Percentiles rank a stretch among this genome's conserved stretches.
phyloP scores from a whole-genome alignment of 2,797 vertebrate species.

The Gadopsis bispinosus region DNA sequence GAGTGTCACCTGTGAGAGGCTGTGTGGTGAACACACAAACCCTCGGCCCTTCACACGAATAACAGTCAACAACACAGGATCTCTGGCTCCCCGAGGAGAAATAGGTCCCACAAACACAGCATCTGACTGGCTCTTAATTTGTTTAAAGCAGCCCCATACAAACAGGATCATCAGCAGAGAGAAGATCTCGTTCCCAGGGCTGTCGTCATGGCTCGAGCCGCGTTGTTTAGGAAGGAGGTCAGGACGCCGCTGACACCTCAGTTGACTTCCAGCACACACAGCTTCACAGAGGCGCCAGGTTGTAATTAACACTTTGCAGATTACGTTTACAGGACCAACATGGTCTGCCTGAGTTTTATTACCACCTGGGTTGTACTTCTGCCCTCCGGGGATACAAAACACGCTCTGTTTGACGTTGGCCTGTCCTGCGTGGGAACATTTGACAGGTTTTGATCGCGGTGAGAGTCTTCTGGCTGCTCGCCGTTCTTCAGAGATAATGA shows the following conservation, averaged over 20 bases:
- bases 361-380: slow-evolving; percentile 64
- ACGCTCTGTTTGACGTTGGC: slow-evolving; percentile 61
- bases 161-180: slow-evolving; percentile 74
- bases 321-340: slow-evolving; percentile 87
- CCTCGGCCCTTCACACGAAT: slow-evolving; percentile 61
- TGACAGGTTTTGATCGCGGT: slow-evolving; percentile 37
- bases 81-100: slow-evolving; percentile 66
- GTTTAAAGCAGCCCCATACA: slow-evolving; percentile 80
- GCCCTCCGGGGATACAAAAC: slow-evolving; percentile 64
- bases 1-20: slow-evolving; percentile 45
- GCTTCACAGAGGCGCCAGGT: slow-evolving; percentile 82
- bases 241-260: slow-evolving; percentile 67
- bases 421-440: slow-evolving; percentile 55
- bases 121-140: slow-evolving; percentile 78
- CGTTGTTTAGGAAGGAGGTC: slow-evolving; percentile 67
- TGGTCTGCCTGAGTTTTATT: slow-evolving; percentile 82
- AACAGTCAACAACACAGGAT: slow-evolving; percentile 76
- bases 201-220: slow-evolving; percentile 62
- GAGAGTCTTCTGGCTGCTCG: slow-evolving; percentile 40
- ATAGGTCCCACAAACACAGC: slow-evolving; percentile 79
- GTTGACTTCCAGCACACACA: slow-evolving; percentile 70
- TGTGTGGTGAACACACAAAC: slow-evolving; percentile 66
- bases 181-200: slow-evolving; percentile 80
- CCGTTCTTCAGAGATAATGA: slow-evolving; percentile 48
- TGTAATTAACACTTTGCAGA: slow-evolving; percentile 86